Evolutionary conservation across 2,888 invertebrate genomes (phyloP), one percentile per base, ranked within the genome.

Genomic region (Tortricodes alternella): DNA sequence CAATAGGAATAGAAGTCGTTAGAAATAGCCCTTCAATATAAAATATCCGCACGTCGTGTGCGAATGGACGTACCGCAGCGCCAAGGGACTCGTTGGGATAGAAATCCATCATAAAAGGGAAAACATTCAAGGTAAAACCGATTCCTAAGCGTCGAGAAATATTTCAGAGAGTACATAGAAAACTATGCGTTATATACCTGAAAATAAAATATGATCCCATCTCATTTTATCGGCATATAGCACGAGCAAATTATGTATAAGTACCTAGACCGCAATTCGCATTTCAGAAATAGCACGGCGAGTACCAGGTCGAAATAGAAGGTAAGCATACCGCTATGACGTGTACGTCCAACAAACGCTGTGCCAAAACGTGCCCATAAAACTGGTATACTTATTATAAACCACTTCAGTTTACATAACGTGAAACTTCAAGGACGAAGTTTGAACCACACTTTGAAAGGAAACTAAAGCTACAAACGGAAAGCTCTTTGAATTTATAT

Each of bases 271-370:
- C 74, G 71, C 74, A 74, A 68, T 71, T 63, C 67, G 65, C 62
- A 70, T 63, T 73, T 74, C 83, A 80, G 76, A 82, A 86, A 85
- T 85, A 86, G 76, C 75, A 62, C 59, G 58, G 67, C 60, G 65
- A 76, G 71, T 74, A 70, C 67, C 63, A 74, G 68, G 68, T 70
- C 67, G 74, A 76, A 78, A 68, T 68, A 67, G 64, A 64, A 66
- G 60, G 68, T 65, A 66, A 68, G 58, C 61, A 62, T 58, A 64
- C 53, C 53, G 55, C 41, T 60, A 66, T 72, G 71, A 74, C 73
- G 76, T 71, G 63, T 64, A 61, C 59, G 53, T 62, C 64, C 65
- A 63, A 62, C 66, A 66, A 63, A 66, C 66, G 63, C 57, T 53
- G 64, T 71, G 74, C 75, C 73, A 73, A 76, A 76, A 76, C 69